Evolutionary conservation across 2,113 vertebrate genomes (phyloP).

Genomic region (Aix galericulata): DNA sequence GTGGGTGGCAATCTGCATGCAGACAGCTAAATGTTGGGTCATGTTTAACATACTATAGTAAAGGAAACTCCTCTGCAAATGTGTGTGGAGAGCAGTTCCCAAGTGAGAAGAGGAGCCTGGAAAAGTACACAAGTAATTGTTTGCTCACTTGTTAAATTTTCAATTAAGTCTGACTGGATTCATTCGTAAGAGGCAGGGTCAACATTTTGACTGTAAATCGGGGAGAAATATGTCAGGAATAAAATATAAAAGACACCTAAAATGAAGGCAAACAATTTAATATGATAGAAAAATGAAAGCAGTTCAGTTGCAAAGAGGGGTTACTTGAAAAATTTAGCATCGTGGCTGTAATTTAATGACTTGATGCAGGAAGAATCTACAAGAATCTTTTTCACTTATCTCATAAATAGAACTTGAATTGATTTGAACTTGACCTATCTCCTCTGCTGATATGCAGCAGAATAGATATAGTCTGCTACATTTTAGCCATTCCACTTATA

Average conservation of each 20-base stretch:
- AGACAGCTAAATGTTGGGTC: rapidly evolving
- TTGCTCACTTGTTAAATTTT: constrained; percentile 39
- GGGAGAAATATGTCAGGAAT: not conserved
- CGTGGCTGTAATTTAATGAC: not conserved
- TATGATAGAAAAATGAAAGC: not conserved
- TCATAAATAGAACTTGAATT: constrained; percentile 19
- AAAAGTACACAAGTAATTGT: constrained; percentile 8
- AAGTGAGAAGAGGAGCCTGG: not conserved
- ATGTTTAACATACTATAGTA: not conserved
- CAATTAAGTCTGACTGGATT: not conserved
- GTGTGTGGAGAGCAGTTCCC: not conserved
- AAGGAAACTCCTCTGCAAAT: not conserved
- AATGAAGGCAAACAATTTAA: not conserved
- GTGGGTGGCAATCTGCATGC: not conserved
- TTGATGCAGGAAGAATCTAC: not conserved
- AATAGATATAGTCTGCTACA: not conserved
- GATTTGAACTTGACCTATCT: not conserved
- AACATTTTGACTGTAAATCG: not conserved
- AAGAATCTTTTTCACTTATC: not conserved
- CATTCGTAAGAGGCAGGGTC: not conserved
- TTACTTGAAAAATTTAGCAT: not conserved
- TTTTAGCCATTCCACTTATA: not conserved
- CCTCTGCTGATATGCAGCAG: not conserved
- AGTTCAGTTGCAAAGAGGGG: not conserved
- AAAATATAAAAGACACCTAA: not conserved